Conservation (phyloP, 2,797 vertebrate species). For the Malacoraja senta region DNA sequence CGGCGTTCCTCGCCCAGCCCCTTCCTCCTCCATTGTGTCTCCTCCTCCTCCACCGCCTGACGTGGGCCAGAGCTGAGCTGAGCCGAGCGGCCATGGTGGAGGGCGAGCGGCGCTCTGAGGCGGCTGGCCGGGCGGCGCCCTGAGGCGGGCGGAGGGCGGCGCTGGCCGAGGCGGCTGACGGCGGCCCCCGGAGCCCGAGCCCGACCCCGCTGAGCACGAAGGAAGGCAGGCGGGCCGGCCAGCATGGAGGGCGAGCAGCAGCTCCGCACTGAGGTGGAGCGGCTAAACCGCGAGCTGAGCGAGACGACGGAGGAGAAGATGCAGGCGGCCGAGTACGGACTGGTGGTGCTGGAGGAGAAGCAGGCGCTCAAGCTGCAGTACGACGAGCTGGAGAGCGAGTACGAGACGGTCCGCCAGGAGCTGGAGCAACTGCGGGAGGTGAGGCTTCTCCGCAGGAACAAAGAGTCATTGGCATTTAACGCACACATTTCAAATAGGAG, state of each 20-base stretch:
- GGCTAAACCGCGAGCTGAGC: constrained; percentile 78
- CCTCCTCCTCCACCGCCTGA: not conserved
- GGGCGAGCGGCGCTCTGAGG: not conserved
- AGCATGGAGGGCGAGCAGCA: constrained; percentile 63
- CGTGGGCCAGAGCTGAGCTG: not conserved
- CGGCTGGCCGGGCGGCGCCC: not conserved
- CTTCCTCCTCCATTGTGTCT: not conserved
- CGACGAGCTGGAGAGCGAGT: constrained; percentile 84
- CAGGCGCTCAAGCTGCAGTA: constrained; percentile 84
- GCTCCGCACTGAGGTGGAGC: constrained; percentile 75
- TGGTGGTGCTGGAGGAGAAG: constrained; percentile 94
- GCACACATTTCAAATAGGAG: not conserved
- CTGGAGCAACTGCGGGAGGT: constrained; percentile 93
- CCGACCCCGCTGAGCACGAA: not conserved
- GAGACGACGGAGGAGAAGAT: constrained; percentile 93
- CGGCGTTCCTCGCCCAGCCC: not conserved
- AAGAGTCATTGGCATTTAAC: not conserved
- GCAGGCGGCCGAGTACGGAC: constrained; percentile 92
- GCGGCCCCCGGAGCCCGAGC: not conserved
- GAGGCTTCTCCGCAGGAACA: constrained; percentile 40
- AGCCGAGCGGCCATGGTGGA: not conserved
- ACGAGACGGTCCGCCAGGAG: constrained; percentile 78
- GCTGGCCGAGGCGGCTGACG: constrained; percentile 42
- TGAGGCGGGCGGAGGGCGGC: too few relatives aligned
- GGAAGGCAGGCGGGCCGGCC: not conserved